Base-by-base conservation (phyloP, 2,888 invertebrate genomes). In the Netelia fuscicornis region DNA sequence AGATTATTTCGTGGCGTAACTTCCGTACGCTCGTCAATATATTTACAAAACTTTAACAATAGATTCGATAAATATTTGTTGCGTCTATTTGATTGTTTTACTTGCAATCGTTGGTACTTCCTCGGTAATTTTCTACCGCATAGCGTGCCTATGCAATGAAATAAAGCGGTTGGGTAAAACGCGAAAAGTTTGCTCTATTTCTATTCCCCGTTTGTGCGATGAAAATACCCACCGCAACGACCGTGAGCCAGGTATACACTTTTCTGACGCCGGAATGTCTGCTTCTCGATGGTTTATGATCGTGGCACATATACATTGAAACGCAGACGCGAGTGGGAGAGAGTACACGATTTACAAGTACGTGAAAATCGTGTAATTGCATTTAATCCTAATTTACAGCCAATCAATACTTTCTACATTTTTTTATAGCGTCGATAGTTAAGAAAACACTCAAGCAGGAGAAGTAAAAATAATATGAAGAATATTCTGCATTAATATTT, bases 211-310 rank as follows among this genome's bases (percentile, higher is more conserved):
- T 68, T 60, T 68, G 13, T 48, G 3, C 30, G 77, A 68, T 48
- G 20, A 78, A 68, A 78, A 78, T 78, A 78, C 17, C 60, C 9
- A 20, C 8, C 37, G 3, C 11, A n/a, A n/a, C 3, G 44, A 1
- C 10, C 9, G 42, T 60, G 6, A 48, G 54, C 17, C 25, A 48
- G 52, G 30, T 54, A 62, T 71, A 64, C 11, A 62, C 37, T 71
- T 79, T 79, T 23, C 62, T 54, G 79, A 54, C 71, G 79, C 70
- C 70, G 64, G 62, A 17, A 79, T 42, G 79, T 30, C 79, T 71
- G 23, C 58, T 20, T 48, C 37, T 17, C 5, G 25, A 54, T 54
- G n/a, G 54, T 54, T 13, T n/a, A 54, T 17, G 13, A 54, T 54
- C 17, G 54, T 9, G 58, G 20, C 20, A n/a, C 10, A 58, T 2